A percentile compares a stretch with the other conserved stretches of the same genome.
phyloP scores from a whole-genome alignment of 2,113 vertebrate species.

The Lampris megalopsis region DNA sequence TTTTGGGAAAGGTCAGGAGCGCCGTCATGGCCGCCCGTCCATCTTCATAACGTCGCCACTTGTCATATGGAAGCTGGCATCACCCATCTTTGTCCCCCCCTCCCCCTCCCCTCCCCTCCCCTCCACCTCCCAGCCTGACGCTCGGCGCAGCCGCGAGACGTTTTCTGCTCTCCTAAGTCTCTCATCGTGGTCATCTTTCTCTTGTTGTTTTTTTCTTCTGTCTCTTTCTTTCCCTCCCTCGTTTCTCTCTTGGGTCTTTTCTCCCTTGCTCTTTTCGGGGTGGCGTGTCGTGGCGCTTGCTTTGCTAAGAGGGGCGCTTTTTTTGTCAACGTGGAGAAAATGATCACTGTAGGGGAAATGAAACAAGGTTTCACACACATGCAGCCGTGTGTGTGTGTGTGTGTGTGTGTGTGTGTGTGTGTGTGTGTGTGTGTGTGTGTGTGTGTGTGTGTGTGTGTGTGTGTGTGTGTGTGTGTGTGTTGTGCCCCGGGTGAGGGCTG shows the following conservation, averaged over 20 bases:
- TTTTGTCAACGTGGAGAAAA: conserved; percentile 39
- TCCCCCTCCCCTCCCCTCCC: conserved; percentile 30
- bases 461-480: no score
- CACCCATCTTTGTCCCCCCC: conserved; percentile 81
- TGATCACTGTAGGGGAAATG: conserved; percentile 40
- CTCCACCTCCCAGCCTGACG: conserved; percentile 11
- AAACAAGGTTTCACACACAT: conserved; percentile 51
- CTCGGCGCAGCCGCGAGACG: no score
- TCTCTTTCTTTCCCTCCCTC: background rate
- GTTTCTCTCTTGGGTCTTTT: background rate
- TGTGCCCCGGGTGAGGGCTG: conserved; percentile 61
- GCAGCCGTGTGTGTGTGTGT: background rate
- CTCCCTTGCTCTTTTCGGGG: background rate
- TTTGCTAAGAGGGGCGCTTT: conserved; percentile 5
- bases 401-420: no score
- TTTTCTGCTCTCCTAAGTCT: background rate
- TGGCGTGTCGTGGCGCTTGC: background rate
- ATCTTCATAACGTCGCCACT: conserved; percentile 87
- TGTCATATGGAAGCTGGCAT: conserved; percentile 87
- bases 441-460: no score
- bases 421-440: no score
- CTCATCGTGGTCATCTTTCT: background rate
- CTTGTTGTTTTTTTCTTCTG: background rate
- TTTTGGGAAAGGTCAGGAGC: conserved; percentile 99
- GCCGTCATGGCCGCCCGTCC: conserved; percentile 87